Conservation (phyloP, 2,113 vertebrate genomes). For the Phylloscopus whistleri region DNA sequence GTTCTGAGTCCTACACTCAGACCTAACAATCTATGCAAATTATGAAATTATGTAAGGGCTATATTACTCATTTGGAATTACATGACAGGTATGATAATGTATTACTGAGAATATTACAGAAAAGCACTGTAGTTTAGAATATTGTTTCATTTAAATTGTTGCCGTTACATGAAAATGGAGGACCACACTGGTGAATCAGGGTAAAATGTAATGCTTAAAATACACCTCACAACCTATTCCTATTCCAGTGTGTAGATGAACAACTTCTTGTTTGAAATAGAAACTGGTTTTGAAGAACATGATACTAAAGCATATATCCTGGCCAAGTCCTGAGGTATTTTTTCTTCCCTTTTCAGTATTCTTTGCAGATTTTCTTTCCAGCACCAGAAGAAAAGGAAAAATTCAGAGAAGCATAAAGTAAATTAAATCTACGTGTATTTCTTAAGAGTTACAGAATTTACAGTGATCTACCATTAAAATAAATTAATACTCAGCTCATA, state of each 20-base stretch:
- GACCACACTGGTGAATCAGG: not conserved
- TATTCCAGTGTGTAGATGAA: not conserved
- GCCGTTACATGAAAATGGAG: not conserved
- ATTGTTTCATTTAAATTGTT: not conserved
- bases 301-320: not conserved
- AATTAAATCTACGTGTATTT: not conserved
- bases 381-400: not conserved
- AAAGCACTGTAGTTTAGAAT: not conserved
- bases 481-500: not conserved
- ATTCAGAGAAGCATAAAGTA: not conserved
- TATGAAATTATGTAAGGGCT: not conserved
- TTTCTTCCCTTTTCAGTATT: not conserved
- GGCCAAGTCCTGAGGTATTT: not conserved
- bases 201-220: not conserved
- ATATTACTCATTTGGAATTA: not conserved
- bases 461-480: not conserved
- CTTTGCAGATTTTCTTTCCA: not conserved
- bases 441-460: not conserved
- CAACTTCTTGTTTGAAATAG: not conserved
- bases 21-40: not conserved
- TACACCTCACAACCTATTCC: not conserved
- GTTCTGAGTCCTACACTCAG: not conserved
- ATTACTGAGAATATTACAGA: not conserved
- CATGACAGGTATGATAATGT: not conserved
- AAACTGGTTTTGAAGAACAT: not conserved